Conservation (phyloP, 2,888 invertebrate genomes). For the Nasonovia ribisnigri region DNA sequence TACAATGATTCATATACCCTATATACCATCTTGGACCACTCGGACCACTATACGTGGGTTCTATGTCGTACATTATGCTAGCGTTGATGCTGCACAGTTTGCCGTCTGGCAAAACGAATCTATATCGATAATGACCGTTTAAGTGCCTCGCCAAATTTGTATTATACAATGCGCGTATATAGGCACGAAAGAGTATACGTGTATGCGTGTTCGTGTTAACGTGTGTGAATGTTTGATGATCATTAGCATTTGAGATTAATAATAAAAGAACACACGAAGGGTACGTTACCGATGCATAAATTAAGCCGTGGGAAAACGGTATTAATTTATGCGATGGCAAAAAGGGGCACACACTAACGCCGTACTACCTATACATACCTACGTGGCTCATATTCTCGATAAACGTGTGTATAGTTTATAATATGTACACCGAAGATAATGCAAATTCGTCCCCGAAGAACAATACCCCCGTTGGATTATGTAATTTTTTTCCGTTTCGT, state of each 20-base stretch:
- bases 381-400: constrained; percentile 43
- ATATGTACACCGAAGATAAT: constrained; percentile 54
- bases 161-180: too few species aligned
- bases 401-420: constrained; percentile 41
- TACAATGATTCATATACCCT: too few species aligned
- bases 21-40: not conserved
- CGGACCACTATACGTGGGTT: too few species aligned
- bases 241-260: constrained; percentile 61
- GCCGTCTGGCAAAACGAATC: not conserved
- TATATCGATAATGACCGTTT: constrained; percentile 3
- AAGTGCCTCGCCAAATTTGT: not conserved
- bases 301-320: constrained; percentile 62
- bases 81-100: not conserved
- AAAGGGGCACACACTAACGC: constrained; percentile 43
- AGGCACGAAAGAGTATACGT: not conserved
- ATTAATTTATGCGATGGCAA: constrained; percentile 60
- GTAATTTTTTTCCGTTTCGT: constrained; percentile 44
- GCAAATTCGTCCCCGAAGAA: constrained; percentile 63
- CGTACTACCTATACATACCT: not conserved
- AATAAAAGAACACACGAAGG: constrained; percentile 56
- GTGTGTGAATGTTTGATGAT: constrained; percentile 55
- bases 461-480: constrained; percentile 48
- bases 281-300: constrained; percentile 63
- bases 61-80: too few species aligned
- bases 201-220: not conserved